Base-by-base conservation (phyloP, 2,113 vertebrate genomes). In the Platycercus adscitus region DNA sequence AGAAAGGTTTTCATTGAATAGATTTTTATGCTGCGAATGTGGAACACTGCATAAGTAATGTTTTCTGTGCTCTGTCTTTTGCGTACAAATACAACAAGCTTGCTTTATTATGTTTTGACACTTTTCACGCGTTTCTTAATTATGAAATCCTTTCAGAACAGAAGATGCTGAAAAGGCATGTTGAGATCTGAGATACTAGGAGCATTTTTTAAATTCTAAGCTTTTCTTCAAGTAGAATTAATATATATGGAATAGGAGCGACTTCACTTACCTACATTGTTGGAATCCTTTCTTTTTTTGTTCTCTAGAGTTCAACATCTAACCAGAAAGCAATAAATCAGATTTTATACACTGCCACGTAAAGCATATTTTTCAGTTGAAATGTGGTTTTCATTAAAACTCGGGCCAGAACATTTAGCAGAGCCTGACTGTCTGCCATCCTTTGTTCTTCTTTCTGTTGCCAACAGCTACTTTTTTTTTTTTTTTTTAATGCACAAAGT, bases 351-450 rank as follows among this genome's bases (percentile, higher is more conserved):
- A 95, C 96, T 97, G 98, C 98, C 98, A 98, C 98, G 94, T 98
- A 97, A 98, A 98, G 98, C 97, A 97, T 97, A 97, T 98, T 98
- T 98, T 98, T 96, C 96, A 77, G 91, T 76, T 98, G 98, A 98
- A 99, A 98, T 98, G 98, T 98, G 98, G 98, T 98, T 99, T 98
- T 98, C 98, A 97, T 99, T 98, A 98, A 97, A 97, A 97, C 96
- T 95, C 89, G 60, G 96, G 98, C 97, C 98, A 98, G 97, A 98
- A 97, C 97, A 94, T 98, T 98, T 97, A 98, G 98, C 97, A 90
- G 97, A 98, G 96, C 97, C 98, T 97, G 96, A 97, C 97, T 98
- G 97, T 97, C 97, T 98, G 94, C 98, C 97, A 96, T 97, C 88
- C 97, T 97, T 96, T 96, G 91, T 98, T 97, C 93, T 96, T 92